Base-by-base conservation (phyloP, 2,888 invertebrate genomes). In the Perizoma flavofasciatum region DNA sequence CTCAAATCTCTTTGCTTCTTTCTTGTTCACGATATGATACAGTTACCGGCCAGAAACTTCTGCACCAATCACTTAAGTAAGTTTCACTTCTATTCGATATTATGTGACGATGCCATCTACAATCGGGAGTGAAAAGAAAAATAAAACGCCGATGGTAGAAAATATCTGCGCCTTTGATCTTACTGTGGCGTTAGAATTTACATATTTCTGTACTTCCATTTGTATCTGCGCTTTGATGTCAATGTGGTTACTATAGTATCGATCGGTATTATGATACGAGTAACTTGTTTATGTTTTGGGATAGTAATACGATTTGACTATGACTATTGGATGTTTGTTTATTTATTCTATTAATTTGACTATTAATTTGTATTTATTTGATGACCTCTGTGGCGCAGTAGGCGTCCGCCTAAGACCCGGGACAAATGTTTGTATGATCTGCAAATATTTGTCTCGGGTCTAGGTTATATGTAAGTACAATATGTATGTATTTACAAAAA, bases 141-240 rank as follows among this genome's bases (percentile, higher is more conserved):
- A 65, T 65, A 66, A 72, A 73, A 66, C 62, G 63, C 66, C 53
- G 48, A 73, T 72, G 73, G 61, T 62, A 61, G 47, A 76, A 78
- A 83, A 83, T 82, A 79, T 73, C 49, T n/a, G 44, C 50, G 41
- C 32, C 91, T 91, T 90, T 92, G 90, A 91, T 91, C 87, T 86
- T 71, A 68, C 72, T 75, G 78, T 74, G 79, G 82, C 79, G 84
- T 89, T 88, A 86, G 79, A 87, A 92, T 92, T 91, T 89, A 90
- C 92, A 92, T 91, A 90, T 86, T 85, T 86, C 80, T 82, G 59
- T 70, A 72, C 67, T 78, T 81, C 80, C 82, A 84, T 90, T 88
- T 84, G 81, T 75, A 64, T 81, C 80, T 71, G 74, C 75, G 75
- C 89, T 91, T 91, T 90, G 90, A 90, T 89, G 86, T 89, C 78